Evolutionary conservation across 2,797 vertebrate genomes (phyloP).

Genomic region (Gymnothorax javanicus): DNA sequence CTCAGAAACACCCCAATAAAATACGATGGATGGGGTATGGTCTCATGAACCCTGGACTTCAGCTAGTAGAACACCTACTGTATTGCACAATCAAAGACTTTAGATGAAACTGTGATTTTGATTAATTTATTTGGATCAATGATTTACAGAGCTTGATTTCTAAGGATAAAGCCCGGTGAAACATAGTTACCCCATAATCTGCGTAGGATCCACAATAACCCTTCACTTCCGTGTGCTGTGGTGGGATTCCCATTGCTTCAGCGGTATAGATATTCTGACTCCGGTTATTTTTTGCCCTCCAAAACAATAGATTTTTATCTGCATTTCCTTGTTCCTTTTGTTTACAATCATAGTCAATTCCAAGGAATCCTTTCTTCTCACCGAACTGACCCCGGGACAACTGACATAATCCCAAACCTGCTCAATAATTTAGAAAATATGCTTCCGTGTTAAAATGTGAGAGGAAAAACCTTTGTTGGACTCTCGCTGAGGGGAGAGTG

Average conservation of each 20-base stretch:
- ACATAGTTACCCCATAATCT: not conserved
- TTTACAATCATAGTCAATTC: not conserved
- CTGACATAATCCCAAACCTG: not conserved
- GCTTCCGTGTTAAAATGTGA: not conserved
- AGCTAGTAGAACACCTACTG: not conserved
- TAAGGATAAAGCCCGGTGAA: not conserved
- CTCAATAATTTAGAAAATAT: not conserved
- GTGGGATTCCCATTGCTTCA: not conserved
- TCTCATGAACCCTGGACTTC: not conserved
- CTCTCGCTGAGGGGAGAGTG: not conserved
- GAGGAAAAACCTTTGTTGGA: not conserved
- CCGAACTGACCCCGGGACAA: not conserved
- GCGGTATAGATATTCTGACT: not conserved
- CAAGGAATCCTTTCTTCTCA: not conserved
- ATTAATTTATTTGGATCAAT: not conserved
- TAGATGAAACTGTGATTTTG: not conserved
- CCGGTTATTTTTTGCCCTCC: not conserved
- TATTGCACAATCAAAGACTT: not conserved
- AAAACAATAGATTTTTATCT: not conserved
- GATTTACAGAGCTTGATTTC: not conserved
- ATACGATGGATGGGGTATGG: not conserved
- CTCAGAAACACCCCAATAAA: not conserved
- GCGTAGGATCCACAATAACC: not conserved
- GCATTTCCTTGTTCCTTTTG: not conserved
- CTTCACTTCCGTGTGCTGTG: not conserved